phyloP scores from a whole-genome alignment of 2,797 vertebrate species.

The Gallirallus australis region DNA sequence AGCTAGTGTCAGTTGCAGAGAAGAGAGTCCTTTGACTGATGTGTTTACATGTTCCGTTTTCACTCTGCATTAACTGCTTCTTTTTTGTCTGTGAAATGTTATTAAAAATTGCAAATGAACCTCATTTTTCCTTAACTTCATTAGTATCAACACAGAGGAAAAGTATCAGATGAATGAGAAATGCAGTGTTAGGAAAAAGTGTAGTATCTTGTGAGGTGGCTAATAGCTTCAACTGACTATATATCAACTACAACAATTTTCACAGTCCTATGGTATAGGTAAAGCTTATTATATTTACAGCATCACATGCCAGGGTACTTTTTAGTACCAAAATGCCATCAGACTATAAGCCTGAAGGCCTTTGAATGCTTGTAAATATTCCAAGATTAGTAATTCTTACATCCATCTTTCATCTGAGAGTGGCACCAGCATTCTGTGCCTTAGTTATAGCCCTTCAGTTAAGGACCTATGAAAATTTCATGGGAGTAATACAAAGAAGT shows the following conservation, averaged over 20 bases:
- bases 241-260: background rate
- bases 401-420: background rate
- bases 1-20: background rate
- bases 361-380: background rate
- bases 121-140: background rate
- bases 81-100: background rate
- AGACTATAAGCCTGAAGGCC: background rate
- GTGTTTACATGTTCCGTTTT: constrained; percentile 45
- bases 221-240: background rate
- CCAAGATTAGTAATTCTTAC: background rate
- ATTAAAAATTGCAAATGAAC: background rate
- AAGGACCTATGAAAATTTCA: background rate
- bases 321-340: background rate
- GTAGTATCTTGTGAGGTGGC: background rate
- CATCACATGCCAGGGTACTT: background rate
- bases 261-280: background rate
- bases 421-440: background rate
- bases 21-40: constrained; percentile 33
- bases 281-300: background rate
- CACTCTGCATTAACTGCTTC: constrained; percentile 19
- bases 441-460: background rate
- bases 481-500: background rate
- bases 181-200: background rate
- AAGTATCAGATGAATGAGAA: background rate
- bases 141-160: background rate